Percentiles rank a stretch among this genome's conserved stretches.
Conservation (phyloP, 1,140 invertebrate species). For the Drosophila biarmipes region DNA sequence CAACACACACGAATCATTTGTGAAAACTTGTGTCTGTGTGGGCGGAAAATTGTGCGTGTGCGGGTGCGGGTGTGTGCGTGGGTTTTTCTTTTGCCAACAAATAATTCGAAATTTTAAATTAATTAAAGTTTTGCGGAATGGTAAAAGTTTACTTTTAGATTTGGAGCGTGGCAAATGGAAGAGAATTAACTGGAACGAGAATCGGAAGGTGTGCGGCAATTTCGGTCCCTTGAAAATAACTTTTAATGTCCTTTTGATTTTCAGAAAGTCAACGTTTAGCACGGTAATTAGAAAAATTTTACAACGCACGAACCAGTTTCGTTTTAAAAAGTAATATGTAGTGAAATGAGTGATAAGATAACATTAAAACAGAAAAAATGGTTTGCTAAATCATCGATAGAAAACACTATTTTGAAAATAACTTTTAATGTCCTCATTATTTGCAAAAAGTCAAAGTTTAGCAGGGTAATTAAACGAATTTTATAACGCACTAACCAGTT, state of each 20-base stretch:
- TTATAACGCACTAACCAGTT: no score
- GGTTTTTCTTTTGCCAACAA: constrained; percentile 23
- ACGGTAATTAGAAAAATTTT: background rate
- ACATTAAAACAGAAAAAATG: no score
- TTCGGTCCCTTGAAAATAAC: background rate
- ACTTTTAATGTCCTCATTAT: no score
- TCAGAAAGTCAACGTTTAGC: background rate
- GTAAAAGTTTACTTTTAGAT: constrained; percentile 7
- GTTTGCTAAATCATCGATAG: no score
- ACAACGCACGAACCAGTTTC: no score
- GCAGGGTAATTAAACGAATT: no score
- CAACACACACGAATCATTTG: constrained; percentile 7
- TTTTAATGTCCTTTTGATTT: background rate
- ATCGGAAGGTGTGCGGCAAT: background rate
- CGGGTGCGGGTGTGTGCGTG: background rate
- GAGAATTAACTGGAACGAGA: constrained; percentile 12
- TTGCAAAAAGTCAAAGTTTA: no score
- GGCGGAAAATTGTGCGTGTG: background rate
- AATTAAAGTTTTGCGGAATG: constrained; percentile 41
- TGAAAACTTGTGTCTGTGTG: constrained; percentile 17
- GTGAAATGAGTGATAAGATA: no score
- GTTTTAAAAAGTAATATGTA: no score
- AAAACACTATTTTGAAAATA: no score
- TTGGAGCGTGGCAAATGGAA: constrained; percentile 11
- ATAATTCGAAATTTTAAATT: constrained; percentile 37